phyloP scores from a whole-genome alignment of 2,797 vertebrate genomes.

The Sebastes hopkinsi region DNA sequence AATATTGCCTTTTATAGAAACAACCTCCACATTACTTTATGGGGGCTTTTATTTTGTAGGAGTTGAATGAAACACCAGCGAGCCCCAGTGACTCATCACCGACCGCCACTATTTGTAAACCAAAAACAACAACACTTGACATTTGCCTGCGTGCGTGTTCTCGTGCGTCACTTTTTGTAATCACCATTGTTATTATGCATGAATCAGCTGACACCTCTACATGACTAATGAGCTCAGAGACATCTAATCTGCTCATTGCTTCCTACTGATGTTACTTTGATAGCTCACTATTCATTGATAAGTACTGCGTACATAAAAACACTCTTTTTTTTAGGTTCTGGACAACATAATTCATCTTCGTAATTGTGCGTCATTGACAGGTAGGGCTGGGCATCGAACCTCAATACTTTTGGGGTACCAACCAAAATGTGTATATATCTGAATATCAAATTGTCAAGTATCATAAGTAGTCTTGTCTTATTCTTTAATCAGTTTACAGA shows the following conservation, averaged over 20 bases:
- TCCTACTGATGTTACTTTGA: background rate
- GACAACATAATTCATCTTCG: background rate
- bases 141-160: conserved; percentile 21
- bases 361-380: background rate
- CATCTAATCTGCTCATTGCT: background rate
- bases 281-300: background rate
- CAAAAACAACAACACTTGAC: conserved; percentile 20
- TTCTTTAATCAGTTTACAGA: background rate
- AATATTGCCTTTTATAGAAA: background rate
- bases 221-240: conserved; percentile 33
- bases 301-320: background rate
- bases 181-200: conserved; percentile 22
- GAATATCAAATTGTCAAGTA: background rate
- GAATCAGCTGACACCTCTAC: conserved; percentile 44
- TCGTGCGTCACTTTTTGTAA: conserved; percentile 38
- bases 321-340: no score
- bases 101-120: conserved; percentile 5
- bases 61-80: background rate
- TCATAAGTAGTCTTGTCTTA: background rate
- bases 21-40: background rate
- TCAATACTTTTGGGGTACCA: background rate
- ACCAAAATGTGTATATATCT: background rate
- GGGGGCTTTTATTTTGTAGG: conserved; percentile 30
- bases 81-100: conserved; percentile 44
- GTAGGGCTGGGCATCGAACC: background rate